Percentiles rank a stretch among this genome's conserved stretches.
These are phyloP conservation scores for Chiroxiphia lanceolata DNA, from an alignment of 2,797 vertebrate genomes.

Conservation along the genomic window DNA sequence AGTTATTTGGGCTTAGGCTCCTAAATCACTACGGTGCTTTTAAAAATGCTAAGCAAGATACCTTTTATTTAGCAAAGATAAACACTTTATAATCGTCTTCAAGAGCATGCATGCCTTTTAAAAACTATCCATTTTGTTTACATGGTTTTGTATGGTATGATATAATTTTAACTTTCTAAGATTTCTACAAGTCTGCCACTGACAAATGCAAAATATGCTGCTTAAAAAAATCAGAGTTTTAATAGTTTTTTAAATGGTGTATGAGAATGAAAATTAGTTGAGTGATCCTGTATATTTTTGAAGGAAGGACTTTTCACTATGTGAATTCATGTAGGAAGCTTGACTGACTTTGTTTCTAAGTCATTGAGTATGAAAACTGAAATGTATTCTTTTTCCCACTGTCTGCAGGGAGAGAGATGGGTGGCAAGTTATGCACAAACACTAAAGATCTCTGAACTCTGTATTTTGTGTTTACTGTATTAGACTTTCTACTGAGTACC, in stretches of 20 bases:
- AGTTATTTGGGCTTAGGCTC: constrained; percentile 3
- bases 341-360: constrained; percentile 43
- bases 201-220: constrained; percentile 61
- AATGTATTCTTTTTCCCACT: background rate
- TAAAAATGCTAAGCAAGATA: constrained; percentile 12
- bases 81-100: constrained; percentile 44
- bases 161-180: constrained; percentile 56
- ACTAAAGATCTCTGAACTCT: constrained; percentile 12
- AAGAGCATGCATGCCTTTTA: constrained; percentile 42
- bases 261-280: constrained; percentile 8
- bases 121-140: constrained; percentile 62
- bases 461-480: background rate
- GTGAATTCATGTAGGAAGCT: constrained; percentile 38
- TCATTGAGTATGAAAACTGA: background rate
- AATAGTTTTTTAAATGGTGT: constrained; percentile 42
- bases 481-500: background rate
- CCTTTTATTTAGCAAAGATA: constrained; percentile 43
- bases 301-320: constrained; percentile 49
- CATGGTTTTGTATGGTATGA: constrained; percentile 61
- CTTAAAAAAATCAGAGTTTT: constrained; percentile 47
- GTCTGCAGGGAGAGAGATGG: background rate
- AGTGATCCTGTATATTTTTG: constrained; percentile 36
- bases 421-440: constrained; percentile 15
- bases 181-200: constrained; percentile 61
- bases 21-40: constrained; percentile 62